These are phyloP conservation scores for Eupeodes corollae DNA, from an alignment of 1,140 invertebrate genomes.

Conservation along the genomic window DNA sequence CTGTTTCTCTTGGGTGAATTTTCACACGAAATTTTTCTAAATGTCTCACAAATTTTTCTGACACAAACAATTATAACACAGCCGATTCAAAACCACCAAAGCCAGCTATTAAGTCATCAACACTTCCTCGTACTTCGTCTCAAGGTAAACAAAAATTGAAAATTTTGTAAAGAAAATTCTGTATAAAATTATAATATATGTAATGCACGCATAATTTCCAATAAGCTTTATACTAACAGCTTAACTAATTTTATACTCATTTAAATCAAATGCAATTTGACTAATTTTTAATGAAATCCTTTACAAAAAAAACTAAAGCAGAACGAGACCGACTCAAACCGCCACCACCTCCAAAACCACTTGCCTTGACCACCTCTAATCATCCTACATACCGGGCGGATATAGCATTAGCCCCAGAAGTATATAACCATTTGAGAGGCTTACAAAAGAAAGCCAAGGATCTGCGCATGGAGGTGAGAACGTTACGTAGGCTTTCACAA, in stretches of 20 bases:
- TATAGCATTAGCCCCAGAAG: conserved; percentile 59
- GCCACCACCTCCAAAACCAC: conserved; percentile 72
- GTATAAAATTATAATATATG: background rate
- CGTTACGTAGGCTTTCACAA: conserved; percentile 77
- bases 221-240: background rate
- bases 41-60: no score
- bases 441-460: conserved; percentile 85
- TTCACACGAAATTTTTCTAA: no score
- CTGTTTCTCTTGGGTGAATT: no score
- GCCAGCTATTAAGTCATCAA: conserved; percentile 89
- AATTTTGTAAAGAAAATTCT: background rate
- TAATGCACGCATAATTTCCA: background rate
- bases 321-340: conserved; percentile 74
- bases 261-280: background rate
- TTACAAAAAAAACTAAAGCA: conserved; percentile 32
- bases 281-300: background rate
- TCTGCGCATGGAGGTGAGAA: conserved; percentile 72
- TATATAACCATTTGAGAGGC: conserved; percentile 72
- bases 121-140: conserved; percentile 79
- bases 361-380: conserved; percentile 47
- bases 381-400: conserved; percentile 49
- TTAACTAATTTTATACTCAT: background rate
- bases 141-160: conserved; percentile 59
- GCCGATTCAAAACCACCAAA: conserved; percentile 86
- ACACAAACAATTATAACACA: conserved; percentile 28